phyloP scores from a whole-genome alignment of 2,888 invertebrate genomes.

The Apodemia mormo region DNA sequence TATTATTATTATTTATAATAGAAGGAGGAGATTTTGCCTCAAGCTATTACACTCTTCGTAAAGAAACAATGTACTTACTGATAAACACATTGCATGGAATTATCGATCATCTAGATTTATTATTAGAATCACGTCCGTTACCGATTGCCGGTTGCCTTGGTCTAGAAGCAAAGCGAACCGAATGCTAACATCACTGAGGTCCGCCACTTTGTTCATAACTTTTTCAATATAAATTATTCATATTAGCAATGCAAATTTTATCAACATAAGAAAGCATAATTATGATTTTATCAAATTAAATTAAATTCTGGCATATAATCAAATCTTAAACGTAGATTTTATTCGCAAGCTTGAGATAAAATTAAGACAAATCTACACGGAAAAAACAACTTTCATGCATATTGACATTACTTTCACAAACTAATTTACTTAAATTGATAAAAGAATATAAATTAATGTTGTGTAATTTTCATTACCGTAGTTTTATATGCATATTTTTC shows the following conservation, averaged over 20 bases:
- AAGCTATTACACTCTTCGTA: no score
- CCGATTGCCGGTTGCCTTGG: neutral
- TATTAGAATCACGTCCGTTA: no score
- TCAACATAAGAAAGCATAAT: no score
- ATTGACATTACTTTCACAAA: conserved; percentile 12
- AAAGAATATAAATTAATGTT: neutral
- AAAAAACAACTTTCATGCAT: neutral
- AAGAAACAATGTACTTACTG: no score
- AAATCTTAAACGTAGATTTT: neutral
- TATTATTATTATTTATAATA: no score
- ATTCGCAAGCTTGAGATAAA: neutral
- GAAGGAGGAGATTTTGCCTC: no score
- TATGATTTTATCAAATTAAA: neutral
- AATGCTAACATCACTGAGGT: neutral
- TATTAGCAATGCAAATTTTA: no score
- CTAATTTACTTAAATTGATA: neutral
- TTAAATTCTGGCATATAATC: neutral
- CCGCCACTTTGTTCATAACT: neutral
- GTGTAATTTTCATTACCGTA: no score
- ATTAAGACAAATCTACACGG: neutral
- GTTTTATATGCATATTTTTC: no score
- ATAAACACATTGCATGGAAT: no score
- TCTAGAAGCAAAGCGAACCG: neutral
- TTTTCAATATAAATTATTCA: neutral
- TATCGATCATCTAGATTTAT: no score